Conservation (phyloP, 2,888 invertebrate genomes). For the Netelia melanura region DNA sequence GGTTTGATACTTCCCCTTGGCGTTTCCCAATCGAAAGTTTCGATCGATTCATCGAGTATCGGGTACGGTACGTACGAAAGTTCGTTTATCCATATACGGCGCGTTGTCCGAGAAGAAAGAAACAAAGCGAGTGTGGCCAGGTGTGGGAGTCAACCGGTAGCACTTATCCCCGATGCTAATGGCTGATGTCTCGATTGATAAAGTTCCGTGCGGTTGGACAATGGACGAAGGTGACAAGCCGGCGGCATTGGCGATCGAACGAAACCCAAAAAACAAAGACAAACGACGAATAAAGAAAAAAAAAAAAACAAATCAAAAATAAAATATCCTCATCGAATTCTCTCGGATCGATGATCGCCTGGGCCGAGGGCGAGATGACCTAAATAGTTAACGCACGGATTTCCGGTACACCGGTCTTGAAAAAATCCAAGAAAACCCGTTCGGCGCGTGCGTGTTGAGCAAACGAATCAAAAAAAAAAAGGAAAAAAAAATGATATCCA, state of each 20-base stretch:
- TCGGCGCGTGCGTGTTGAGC: too few species aligned
- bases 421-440: too few species aligned
- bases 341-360: slow-evolving; percentile 4
- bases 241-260: slow-evolving; percentile 1
- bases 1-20: too few species aligned
- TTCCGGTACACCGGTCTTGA: not conserved
- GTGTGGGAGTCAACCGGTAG: slow-evolving; percentile 12
- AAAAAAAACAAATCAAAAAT: too few species aligned
- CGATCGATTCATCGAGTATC: not conserved
- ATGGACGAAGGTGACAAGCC: not conserved
- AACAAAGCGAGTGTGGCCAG: not conserved
- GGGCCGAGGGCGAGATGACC: not conserved
- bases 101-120: not conserved
- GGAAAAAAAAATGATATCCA: too few species aligned
- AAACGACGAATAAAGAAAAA: too few species aligned
- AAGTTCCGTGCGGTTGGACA: not conserved
- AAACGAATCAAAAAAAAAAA: not conserved
- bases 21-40: not conserved
- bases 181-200: not conserved
- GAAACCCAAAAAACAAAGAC: not conserved
- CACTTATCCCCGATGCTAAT: slow-evolving; percentile 5
- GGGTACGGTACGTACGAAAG: not conserved
- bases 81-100: slow-evolving; percentile 5
- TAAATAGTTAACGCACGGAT: not conserved
- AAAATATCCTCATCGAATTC: not conserved